phyloP scores from a whole-genome alignment of 2,113 vertebrate species.

The Chionomys nivalis region DNA sequence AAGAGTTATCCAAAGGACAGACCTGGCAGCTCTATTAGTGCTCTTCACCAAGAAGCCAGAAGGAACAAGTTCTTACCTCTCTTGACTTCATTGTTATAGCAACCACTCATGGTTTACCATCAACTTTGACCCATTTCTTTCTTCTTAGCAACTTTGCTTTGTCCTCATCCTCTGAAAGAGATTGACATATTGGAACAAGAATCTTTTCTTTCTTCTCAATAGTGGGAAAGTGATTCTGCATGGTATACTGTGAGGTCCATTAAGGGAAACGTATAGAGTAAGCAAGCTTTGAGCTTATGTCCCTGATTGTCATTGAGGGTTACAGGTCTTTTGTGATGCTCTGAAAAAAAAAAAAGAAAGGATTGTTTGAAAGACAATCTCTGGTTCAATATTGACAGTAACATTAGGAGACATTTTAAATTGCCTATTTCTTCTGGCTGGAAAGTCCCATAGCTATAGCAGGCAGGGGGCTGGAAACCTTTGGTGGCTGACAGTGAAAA shows the following conservation, averaged over 20 bases:
- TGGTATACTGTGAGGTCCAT: neutral
- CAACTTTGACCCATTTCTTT: neutral
- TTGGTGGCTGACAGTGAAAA: constrained; percentile 71
- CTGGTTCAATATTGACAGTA: constrained; percentile 74
- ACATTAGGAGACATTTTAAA: constrained; percentile 69
- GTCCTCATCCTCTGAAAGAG: neutral
- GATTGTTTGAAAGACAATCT: constrained; percentile 50
- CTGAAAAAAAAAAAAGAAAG: constrained; percentile 47
- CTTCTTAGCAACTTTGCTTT: neutral
- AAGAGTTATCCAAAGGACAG: neutral
- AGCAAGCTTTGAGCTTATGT: neutral
- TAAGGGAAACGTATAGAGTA: neutral
- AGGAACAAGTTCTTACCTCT: neutral
- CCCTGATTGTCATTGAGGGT: constrained; percentile 20
- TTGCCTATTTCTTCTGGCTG: constrained; percentile 48
- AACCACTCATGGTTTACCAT: neutral
- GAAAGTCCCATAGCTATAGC: constrained; percentile 67
- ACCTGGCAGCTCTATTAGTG: neutral
- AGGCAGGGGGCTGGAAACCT: constrained; percentile 70
- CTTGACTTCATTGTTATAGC: neutral
- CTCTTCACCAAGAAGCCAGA: neutral
- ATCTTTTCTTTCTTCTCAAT: neutral
- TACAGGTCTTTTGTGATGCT: constrained; percentile 12
- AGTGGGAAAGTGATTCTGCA: neutral
- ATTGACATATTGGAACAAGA: neutral